These are phyloP conservation scores for Rhizoglyphus robini DNA, from an alignment of 1,140 invertebrate genomes.

Conservation along the genomic window DNA sequence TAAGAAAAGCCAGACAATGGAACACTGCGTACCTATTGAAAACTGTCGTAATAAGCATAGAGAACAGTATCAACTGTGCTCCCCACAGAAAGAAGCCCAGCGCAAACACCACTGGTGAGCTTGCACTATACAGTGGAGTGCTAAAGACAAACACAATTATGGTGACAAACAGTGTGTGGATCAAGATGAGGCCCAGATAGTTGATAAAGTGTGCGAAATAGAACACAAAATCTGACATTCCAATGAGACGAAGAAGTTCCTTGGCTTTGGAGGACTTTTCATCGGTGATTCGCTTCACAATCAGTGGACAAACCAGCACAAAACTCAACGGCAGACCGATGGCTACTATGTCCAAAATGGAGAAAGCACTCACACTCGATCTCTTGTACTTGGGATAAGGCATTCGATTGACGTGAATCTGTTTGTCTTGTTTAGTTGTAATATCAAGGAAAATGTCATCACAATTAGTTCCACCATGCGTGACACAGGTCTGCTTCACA, in stretches of 20 bases:
- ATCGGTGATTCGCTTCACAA: conserved; percentile 18
- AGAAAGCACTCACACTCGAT: neutral
- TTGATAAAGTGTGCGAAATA: conserved; percentile 5
- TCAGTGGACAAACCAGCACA: neutral
- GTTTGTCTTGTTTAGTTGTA: too few species aligned
- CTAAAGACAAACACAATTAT: neutral
- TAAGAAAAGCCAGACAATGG: too few species aligned
- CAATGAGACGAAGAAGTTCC: conserved; percentile 19
- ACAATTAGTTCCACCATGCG: neutral
- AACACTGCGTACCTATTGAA: too few species aligned
- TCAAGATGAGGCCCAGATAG: neutral
- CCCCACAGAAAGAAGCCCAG: neutral
- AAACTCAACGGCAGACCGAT: conserved; percentile 1
- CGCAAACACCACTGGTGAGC: neutral
- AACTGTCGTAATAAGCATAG: neutral
- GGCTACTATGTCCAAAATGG: too few species aligned
- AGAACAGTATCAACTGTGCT: neutral
- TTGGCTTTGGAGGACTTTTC: conserved; percentile 9
- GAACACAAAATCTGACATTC: conserved; percentile 18
- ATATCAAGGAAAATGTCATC: too few species aligned
- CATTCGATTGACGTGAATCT: neutral
- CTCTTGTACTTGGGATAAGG: neutral
- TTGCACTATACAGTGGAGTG: neutral
- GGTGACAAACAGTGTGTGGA: neutral
- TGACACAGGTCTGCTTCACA: too few species aligned